Base-by-base conservation (phyloP, 2,797 vertebrate species). In the Rhinoraja longicauda region DNA sequence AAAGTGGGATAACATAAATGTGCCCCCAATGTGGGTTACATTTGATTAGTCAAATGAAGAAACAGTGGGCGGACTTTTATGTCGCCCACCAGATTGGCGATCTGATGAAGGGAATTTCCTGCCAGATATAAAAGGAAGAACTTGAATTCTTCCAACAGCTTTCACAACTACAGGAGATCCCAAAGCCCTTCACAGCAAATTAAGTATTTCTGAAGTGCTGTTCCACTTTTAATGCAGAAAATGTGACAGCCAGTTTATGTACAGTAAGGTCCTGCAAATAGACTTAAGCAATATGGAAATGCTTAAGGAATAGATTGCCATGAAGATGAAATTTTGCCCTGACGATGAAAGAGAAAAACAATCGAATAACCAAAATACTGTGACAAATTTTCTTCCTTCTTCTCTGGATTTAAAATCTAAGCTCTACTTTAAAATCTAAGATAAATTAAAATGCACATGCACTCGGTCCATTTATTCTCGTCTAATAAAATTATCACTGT, bases 331-430 rank as follows among this genome's bases (percentile, higher is more conserved):
- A 90, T 29, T 32, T 10, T 88, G 12, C 78, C 13, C 57, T 88
- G 84, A 86, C 4, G 57, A 86, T 26, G 12, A 86, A 88, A 88
- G 15, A 90, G 86, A 19, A 15, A 90, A 90, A 90, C 70, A 62
- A 36, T 13, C 39, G 1, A 67, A 36, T 36, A 8, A 15, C 86
- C 86, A 90, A 90, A 70, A 10, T 7, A 19, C 62, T 2, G 2
- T 86, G 10, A 26, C 24, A 19, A 64, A 36, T 90, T 29, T 19
- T 70, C 32, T 32, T 88, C 19, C 62, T 1, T 36, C 59, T 13
- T 64, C 2, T 53, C 57, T 36, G 1, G 67, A 70, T 70, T n/a
- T n/a, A n/a, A n/a, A n/a, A n/a, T n/a, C n/a, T n/a, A n/a, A 70
- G 19, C 17, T 70, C 29, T 88, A 15, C 19, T 81, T 81, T 19